Percentiles rank a stretch among this genome's conserved stretches.
Evolutionary conservation across 2,113 vertebrate genomes (phyloP).

Genomic region (Gorsachius goisagi): DNA sequence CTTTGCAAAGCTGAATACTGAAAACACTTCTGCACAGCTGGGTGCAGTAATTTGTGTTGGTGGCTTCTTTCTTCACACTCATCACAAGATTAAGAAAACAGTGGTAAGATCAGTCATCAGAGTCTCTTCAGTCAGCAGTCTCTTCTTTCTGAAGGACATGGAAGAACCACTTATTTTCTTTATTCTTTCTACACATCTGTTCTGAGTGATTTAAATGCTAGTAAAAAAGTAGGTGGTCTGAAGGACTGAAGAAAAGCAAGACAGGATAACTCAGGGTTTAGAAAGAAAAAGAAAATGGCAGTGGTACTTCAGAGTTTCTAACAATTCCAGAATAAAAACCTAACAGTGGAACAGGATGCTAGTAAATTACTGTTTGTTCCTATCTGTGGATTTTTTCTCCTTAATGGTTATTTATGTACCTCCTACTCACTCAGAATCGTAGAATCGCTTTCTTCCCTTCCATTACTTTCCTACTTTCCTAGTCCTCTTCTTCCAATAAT

Average conservation of each 20-base stretch:
- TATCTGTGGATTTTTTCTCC: background rate
- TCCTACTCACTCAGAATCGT: background rate
- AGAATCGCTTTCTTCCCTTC: background rate
- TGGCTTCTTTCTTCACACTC: background rate
- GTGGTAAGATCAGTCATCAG: background rate
- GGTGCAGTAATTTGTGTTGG: accelerated
- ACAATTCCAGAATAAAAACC: background rate
- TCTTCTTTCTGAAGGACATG: background rate
- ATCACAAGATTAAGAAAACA: background rate
- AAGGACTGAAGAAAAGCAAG: background rate
- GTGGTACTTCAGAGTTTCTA: background rate
- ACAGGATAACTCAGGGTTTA: background rate
- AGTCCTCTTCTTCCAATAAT: background rate
- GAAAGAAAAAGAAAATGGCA: background rate
- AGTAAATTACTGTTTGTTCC: background rate
- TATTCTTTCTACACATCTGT: background rate
- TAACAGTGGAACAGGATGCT: background rate
- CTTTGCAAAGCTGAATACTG: background rate
- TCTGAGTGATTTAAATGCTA: background rate
- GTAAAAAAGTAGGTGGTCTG: background rate
- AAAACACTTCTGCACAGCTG: background rate
- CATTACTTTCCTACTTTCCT: background rate
- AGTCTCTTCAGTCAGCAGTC: background rate
- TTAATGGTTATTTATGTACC: background rate
- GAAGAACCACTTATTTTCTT: background rate